phyloP scores from a whole-genome alignment of 2,113 vertebrate species.

The Hippocampus comes region DNA sequence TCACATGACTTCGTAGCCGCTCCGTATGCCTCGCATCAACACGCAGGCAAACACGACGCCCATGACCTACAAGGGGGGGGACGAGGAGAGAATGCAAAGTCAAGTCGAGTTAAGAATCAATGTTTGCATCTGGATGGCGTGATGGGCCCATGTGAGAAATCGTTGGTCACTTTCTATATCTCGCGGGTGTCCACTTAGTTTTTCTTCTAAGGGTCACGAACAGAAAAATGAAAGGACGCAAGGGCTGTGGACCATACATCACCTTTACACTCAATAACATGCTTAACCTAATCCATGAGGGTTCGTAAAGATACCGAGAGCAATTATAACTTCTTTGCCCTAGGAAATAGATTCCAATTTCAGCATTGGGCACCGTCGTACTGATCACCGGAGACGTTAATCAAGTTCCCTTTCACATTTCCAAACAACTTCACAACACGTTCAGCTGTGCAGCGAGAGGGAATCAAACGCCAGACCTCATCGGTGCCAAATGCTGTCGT shows the following conservation, averaged over 20 bases:
- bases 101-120: background rate
- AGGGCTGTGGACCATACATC: too few relatives aligned
- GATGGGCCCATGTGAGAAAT: background rate
- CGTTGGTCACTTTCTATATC: background rate
- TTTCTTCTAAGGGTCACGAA: background rate
- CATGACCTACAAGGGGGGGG: slow-evolving; percentile 70
- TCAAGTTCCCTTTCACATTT: too few relatives aligned
- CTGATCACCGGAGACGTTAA: too few relatives aligned
- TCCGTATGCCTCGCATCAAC: slow-evolving; percentile 86
- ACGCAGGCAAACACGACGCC: slow-evolving; percentile 84
- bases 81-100: background rate
- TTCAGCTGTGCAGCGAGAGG: too few relatives aligned
- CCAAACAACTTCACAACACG: too few relatives aligned
- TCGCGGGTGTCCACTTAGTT: background rate
- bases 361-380: too few relatives aligned
- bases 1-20: slow-evolving; percentile 92
- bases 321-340: too few relatives aligned
- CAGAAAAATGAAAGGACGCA: too few relatives aligned
- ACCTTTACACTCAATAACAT: background rate
- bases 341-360: too few relatives aligned
- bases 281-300: background rate
- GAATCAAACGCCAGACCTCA: too few relatives aligned
- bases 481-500: too few relatives aligned
- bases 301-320: too few relatives aligned
- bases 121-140: background rate